These are phyloP conservation scores for Myotis davidii DNA, from an alignment of 2,113 vertebrate species.

Conservation along the genomic window DNA sequence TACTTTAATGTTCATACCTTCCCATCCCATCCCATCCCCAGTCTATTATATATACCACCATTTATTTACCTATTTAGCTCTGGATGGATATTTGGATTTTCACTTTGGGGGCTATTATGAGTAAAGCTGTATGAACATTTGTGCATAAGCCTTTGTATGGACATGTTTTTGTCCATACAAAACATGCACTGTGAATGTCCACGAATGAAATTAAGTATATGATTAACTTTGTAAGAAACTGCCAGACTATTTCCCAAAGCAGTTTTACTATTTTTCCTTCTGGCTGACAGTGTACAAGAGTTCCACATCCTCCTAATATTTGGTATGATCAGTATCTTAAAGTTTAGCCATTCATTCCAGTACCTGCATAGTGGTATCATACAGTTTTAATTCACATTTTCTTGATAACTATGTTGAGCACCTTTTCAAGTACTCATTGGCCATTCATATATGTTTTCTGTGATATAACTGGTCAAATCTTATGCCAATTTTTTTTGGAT, in stretches of 20 bases:
- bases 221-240: slow-evolving; percentile 6
- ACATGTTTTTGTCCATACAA: not conserved
- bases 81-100: not conserved
- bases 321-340: not conserved
- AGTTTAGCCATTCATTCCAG: not conserved
- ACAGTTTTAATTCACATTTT: slow-evolving; percentile 30
- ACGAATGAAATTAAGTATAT: not conserved
- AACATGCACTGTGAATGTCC: not conserved
- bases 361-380: not conserved
- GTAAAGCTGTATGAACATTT: slow-evolving; percentile 2
- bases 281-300: not conserved
- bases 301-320: not conserved
- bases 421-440: not conserved
- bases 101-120: not conserved
- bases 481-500: not conserved
- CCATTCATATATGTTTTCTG: not conserved
- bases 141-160: not conserved
- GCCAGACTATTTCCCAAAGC: not conserved
- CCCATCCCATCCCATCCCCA: no score
- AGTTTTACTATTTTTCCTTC: not conserved
- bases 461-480: not conserved
- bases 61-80: not conserved
- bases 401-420: not conserved
- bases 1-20: not conserved
- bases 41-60: not conserved